Base-by-base conservation (phyloP, 2,113 vertebrate genomes). In the Ramphastos sulfuratus region DNA sequence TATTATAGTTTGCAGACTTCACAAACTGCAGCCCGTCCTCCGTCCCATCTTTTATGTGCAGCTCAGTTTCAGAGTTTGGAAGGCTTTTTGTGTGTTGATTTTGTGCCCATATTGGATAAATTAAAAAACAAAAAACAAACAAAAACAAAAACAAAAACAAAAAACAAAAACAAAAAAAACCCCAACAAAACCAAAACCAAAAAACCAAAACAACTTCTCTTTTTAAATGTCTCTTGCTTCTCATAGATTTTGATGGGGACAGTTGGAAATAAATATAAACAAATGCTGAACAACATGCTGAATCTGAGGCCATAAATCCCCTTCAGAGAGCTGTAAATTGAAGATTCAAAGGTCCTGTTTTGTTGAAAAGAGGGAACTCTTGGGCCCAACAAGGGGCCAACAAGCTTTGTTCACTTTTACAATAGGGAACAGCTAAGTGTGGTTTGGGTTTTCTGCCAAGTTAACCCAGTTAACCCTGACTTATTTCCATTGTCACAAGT, bases 391-490 rank as follows among this genome's bases (percentile, higher is more conserved):
- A 77, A 87, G 85, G 72, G 82, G 37, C 82, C 54, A 87, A 39
- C 92, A 91, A 87, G n/a, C 93, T 87, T 95, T 91, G 73, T 92
- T 91, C 48, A 6, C 20, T 61, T 46, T 67, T 78, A 92, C 82
- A 95, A 15, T 54, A 86, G 61, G 58, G 67, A 92, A 65, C 82
- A 91, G 73, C 79, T 90, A 92, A 91, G 23, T 78, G 91, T 94
- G 76, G 61, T 75, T 96, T 87, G 73, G 85, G 79, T 69, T 78
- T 94, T 87, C 72, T 92, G 85, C 90, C 93, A 94, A 78, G 81
- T 92, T 94, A 92, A 93, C 88, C 54, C 83, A 78, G 81, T 92
- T 94, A 92, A 93, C 88, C 54, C 83, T 92, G 79, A 85, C 69
- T 91, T 91, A 78, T 16, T 89, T 39, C 44, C 27, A 37, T 61